Evolutionary conservation across 2,113 vertebrate species (phyloP), one percentile per base, ranked within the genome.

Genomic region (Callithrix jacchus): DNA sequence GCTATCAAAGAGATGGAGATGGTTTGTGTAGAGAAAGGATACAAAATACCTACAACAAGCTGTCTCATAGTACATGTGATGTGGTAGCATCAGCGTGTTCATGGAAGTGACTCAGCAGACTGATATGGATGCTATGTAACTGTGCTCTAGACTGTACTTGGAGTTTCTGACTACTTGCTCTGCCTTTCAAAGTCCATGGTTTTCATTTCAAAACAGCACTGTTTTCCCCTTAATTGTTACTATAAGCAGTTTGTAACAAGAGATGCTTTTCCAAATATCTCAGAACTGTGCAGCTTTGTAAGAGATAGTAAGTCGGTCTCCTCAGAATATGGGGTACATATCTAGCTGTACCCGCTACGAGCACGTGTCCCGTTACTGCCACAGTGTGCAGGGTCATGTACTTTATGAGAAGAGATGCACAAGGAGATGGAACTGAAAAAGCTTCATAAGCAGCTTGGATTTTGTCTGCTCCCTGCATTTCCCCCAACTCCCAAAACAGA

Each of bases 121-220:
- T 49, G 37, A 30, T 3, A 1, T 23, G 10, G 21, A 16, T 8
- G 5, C 14, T 2, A 0, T 30, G 7, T 14, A 37, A 52, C 37
- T 13, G 16, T 56, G 58, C 25, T 35, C 27, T 7, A 14, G n/a
- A 37, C 40, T 49, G 37, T 1, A 30, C 6, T 25, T 54, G 8
- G n/a, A 11, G 10, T 81, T 91, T 81, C 35, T 77, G 54, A 89
- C 9, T 18, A 9, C 61, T 79, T 45, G 8, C 35, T 79, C 27
- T 47, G 27, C 68, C 21, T 56, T 81, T 68, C 52, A 64, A 37
- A 88, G 21, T n/a, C 47, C 8, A 0, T 74, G 54, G 3, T 47
- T 74, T 89, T 89, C 30, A 71, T 76, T 93, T 90, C 54, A 71
- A 80, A 94, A 87, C 11, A 47, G 45, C 47, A 74, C 79, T 4